These are phyloP conservation scores for Trachelus troglodyta DNA, from an alignment of 2,888 invertebrate genomes.

Conservation along the genomic window DNA sequence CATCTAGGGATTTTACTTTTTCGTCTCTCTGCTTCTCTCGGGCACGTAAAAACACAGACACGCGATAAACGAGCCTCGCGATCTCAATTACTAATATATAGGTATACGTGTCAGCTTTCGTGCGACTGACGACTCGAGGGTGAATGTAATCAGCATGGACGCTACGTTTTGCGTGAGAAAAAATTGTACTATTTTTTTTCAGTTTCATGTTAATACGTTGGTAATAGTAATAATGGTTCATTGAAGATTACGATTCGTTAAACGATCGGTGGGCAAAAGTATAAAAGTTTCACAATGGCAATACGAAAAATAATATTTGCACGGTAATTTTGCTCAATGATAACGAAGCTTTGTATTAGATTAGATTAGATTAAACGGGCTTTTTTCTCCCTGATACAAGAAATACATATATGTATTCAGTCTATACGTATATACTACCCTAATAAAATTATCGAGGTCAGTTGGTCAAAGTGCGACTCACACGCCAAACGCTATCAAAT, in stretches of 20 bases:
- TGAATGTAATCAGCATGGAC: too few relatives aligned
- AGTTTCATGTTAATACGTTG: not conserved
- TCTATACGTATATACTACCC: too few relatives aligned
- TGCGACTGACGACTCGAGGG: too few relatives aligned
- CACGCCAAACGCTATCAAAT: not conserved
- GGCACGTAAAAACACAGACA: not conserved
- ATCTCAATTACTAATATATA: not conserved
- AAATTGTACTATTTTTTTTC: not conserved
- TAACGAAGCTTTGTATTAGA: not conserved
- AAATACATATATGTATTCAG: not conserved
- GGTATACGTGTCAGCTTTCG: not conserved
- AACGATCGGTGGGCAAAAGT: not conserved
- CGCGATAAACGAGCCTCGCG: too few relatives aligned
- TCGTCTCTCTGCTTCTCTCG: not conserved
- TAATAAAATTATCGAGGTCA: not conserved
- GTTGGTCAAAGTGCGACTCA: not conserved
- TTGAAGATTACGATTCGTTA: not conserved
- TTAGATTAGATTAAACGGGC: not conserved
- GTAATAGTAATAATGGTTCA: not conserved
- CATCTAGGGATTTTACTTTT: not conserved
- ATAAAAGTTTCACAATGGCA: not conserved
- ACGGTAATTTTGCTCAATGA: not conserved
- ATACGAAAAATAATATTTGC: not conserved
- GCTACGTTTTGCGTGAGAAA: too few relatives aligned
- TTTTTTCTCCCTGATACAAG: not conserved